Percentiles rank a stretch among this genome's conserved stretches.
phyloP scores from a whole-genome alignment of 2,797 vertebrate species.

The Pempheris klunzingeri region DNA sequence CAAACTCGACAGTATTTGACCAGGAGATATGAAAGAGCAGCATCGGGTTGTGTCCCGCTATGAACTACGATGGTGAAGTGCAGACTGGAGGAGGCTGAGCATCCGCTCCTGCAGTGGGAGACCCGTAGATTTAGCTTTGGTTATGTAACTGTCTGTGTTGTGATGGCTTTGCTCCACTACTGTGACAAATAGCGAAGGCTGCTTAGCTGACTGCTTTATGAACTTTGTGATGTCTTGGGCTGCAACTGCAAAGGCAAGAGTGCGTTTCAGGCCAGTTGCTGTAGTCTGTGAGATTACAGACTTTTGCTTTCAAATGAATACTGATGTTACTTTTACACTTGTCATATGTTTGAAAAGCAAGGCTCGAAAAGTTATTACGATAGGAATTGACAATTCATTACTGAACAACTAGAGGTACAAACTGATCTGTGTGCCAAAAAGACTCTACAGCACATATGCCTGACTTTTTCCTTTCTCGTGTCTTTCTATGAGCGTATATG shows the following conservation, averaged over 20 bases:
- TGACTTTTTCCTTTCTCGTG: slow-evolving; percentile 10
- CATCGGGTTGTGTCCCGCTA: slow-evolving; percentile 8
- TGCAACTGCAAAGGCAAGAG: slow-evolving; percentile 8
- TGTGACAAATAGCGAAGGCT: slow-evolving; percentile 55
- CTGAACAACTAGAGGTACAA: not conserved
- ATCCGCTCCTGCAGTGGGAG: slow-evolving; percentile 52
- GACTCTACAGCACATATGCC: slow-evolving; percentile 4
- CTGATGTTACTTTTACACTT: not conserved
- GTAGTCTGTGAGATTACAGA: slow-evolving; percentile 4
- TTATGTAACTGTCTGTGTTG: slow-evolving; percentile 75
- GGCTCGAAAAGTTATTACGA: not conserved
- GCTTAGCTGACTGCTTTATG: slow-evolving; percentile 56
- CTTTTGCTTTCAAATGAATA: slow-evolving; percentile 13
- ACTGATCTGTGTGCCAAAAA: not conserved
- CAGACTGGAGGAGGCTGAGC: slow-evolving; percentile 45
- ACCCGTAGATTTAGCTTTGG: slow-evolving; percentile 49
- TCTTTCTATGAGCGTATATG: slow-evolving; percentile 21
- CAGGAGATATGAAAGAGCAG: slow-evolving; percentile 15
- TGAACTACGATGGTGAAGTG: slow-evolving; percentile 29
- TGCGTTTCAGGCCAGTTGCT: slow-evolving; percentile 9
- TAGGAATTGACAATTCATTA: not conserved
- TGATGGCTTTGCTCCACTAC: slow-evolving; percentile 61
- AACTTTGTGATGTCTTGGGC: slow-evolving; percentile 36
- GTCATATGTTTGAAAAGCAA: not conserved
- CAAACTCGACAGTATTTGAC: slow-evolving; percentile 38